Evolutionary conservation across 2,888 invertebrate genomes (phyloP).

Genomic region (Drosophila paranaensis): DNA sequence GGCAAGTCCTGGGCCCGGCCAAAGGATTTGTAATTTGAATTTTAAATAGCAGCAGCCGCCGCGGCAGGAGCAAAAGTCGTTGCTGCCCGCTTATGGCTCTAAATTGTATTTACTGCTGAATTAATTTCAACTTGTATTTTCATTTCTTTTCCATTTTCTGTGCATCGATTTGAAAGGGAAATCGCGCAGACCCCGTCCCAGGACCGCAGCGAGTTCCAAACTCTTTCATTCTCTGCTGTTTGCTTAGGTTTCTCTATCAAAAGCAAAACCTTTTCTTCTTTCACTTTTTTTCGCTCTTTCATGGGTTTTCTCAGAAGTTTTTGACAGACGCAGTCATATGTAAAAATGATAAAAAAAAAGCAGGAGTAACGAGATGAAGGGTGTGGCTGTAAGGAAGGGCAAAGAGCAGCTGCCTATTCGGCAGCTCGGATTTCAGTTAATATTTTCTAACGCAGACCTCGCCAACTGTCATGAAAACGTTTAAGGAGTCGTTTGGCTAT

Average conservation of each 20-base stretch:
- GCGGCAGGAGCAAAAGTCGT: constrained; percentile 34
- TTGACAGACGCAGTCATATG: constrained; percentile 76
- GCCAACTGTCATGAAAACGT: constrained; percentile 14
- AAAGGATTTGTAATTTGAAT: constrained; percentile 81
- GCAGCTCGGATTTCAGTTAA: constrained; percentile 66
- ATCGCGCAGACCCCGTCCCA: constrained; percentile 14
- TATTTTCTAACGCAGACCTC: constrained; percentile 16
- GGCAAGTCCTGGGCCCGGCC: constrained; percentile 10
- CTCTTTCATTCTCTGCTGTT: constrained; percentile 34
- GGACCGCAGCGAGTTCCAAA: constrained; percentile 8
- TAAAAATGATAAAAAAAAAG: constrained; percentile 45
- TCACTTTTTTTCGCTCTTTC: constrained; percentile 17
- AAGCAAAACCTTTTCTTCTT: constrained; percentile 44
- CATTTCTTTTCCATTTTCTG: constrained; percentile 55
- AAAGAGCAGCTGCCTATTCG: constrained; percentile 55
- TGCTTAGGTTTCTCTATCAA: constrained; percentile 62
- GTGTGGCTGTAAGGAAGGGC: constrained; percentile 51
- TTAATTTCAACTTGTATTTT: constrained; percentile 69
- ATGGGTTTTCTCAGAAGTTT: constrained; percentile 59
- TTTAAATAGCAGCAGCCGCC: constrained; percentile 71
- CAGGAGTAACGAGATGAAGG: constrained; percentile 34
- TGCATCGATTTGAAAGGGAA: constrained; percentile 42
- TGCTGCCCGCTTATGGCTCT: constrained; percentile 41
- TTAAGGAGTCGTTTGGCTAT: neutral
- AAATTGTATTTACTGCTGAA: constrained; percentile 80